Evolutionary conservation across 2,113 vertebrate genomes (phyloP), one percentile per base, ranked within the genome.

Genomic region (Melanerpes formicivorus): DNA sequence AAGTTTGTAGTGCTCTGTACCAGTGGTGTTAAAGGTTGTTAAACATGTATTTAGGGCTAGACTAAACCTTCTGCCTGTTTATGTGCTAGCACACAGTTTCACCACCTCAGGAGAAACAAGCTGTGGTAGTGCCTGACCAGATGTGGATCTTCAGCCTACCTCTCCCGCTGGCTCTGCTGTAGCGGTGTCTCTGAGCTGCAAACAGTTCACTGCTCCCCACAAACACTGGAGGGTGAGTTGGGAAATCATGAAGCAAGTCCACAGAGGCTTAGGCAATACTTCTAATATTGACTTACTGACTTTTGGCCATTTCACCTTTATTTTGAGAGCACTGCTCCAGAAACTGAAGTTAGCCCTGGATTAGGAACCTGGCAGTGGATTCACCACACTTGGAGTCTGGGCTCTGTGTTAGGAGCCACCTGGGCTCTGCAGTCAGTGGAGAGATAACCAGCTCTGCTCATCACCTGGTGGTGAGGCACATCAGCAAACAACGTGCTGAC

Each of bases 61-160:
- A 95, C 92, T 96, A 95, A 95, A 95, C 90, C 64, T 87, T 79
- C 88, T 93, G 30, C 32, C 14, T 92, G 75, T 85, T 94, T 96
- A 93, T 92, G 27, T 70, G 89, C 77, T 40, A 80, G 79, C 73
- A 78, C 64, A 75, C 58, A 76, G 55, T 69, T 95, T 73, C 80
- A 80, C n/a, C 65, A 94, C 64, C 79, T 91, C 62, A 92, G 67
- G n/a, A 92, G 89, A 93, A 95, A 90, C 63, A 92, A 89, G 42
- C 81, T 44, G 27, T 71, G 37, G 6, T 83, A n/a, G 17, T 79
- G 52, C 42, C 9, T 75, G 66, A 66, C 87, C 93, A 96, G 90
- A 94, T 90, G 88, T 89, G 64, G 27, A 54, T 87, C 58, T 84
- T 69, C 86, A 29, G 50, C 69, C 70, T 77, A 7, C 14, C 18